Evolutionary conservation across 1,140 invertebrate species (phyloP).

Genomic region (Formica selysi): DNA sequence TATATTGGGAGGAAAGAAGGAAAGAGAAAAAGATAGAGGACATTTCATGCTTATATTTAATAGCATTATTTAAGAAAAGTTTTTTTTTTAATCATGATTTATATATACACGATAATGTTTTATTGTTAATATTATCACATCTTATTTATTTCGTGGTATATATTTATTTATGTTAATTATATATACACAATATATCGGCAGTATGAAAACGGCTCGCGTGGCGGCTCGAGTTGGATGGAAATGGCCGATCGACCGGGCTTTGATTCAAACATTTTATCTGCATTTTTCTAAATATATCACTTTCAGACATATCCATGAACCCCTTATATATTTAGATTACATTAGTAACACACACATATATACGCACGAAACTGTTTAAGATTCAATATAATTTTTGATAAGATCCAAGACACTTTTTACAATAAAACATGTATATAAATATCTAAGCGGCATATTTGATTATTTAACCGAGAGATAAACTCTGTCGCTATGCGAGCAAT

Average conservation of each 20-base stretch:
- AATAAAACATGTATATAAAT: neutral
- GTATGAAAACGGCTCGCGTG: too few species aligned
- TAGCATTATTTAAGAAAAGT: too few species aligned
- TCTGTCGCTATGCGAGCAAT: neutral
- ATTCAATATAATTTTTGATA: neutral
- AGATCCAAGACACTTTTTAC: neutral
- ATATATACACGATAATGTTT: too few species aligned
- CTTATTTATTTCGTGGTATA: too few species aligned
- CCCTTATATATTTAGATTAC: neutral
- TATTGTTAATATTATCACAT: too few species aligned
- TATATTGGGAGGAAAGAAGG: neutral
- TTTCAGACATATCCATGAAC: neutral
- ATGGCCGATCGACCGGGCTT: neutral
- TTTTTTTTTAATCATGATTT: too few species aligned
- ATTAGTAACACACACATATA: neutral
- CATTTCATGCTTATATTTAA: neutral
- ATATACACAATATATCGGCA: too few species aligned
- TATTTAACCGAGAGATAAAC: neutral
- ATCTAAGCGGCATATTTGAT: neutral
- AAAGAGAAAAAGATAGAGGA: neutral
- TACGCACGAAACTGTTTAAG: neutral
- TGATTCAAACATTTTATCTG: neutral
- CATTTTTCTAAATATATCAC: constrained; percentile 10
- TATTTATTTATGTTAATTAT: too few species aligned
- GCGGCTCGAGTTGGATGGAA: neutral